Evolutionary conservation across 2,888 invertebrate genomes (phyloP).

Genomic region (Criorhina ranunculi): DNA sequence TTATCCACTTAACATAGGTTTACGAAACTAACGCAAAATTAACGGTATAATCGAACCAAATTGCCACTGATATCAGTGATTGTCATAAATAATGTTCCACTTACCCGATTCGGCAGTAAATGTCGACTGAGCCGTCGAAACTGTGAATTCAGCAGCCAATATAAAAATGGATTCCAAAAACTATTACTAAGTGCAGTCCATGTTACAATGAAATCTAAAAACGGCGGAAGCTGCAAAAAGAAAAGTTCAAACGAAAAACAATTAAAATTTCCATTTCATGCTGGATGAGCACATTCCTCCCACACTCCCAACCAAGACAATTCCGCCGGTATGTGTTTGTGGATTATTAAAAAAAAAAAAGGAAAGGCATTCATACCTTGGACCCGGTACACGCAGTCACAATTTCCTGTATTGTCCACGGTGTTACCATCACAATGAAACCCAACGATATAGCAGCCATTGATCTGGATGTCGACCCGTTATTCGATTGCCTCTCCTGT

Average conservation of each 20-base stretch:
- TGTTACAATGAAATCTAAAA: slow-evolving; percentile 93
- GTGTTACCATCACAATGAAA: slow-evolving; percentile 95
- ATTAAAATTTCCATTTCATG: slow-evolving; percentile 70
- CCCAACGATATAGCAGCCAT: slow-evolving; percentile 97
- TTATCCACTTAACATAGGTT: too few species aligned
- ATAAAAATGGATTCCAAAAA: slow-evolving; percentile 95
- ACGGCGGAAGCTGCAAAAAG: slow-evolving; percentile 88
- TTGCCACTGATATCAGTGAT: slow-evolving; percentile 13
- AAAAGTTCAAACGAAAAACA: slow-evolving; percentile 18
- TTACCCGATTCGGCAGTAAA: slow-evolving; percentile 90
- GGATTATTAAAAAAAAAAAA: slow-evolving; percentile 6
- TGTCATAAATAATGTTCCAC: slow-evolving; percentile 79
- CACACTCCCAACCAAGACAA: background rate
- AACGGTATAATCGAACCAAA: too few species aligned
- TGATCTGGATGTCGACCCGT: slow-evolving; percentile 92
- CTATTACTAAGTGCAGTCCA: slow-evolving; percentile 95
- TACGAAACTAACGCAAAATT: too few species aligned
- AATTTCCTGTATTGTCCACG: slow-evolving; percentile 96
- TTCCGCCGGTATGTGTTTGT: slow-evolving; percentile 6
- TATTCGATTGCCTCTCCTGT: slow-evolving; percentile 87
- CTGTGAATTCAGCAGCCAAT: slow-evolving; percentile 94
- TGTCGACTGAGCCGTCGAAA: slow-evolving; percentile 92
- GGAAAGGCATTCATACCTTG: slow-evolving; percentile 85
- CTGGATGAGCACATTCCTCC: slow-evolving; percentile 21
- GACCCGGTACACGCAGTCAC: slow-evolving; percentile 95